Conservation (phyloP, 2,888 invertebrate genomes). For the Heliconius erato region DNA sequence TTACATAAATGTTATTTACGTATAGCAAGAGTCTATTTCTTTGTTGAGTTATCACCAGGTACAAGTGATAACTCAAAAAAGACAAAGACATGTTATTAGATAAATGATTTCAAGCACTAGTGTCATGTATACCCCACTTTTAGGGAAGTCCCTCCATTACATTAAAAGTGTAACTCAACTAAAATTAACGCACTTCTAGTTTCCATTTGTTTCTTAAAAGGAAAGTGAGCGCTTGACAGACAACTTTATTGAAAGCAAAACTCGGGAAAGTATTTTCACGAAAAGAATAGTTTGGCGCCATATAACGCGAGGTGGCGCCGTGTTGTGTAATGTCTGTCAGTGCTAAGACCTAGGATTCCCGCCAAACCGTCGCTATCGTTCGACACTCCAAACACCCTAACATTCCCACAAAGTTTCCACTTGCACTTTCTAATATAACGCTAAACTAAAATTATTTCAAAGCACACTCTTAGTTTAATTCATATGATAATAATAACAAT, state of each 20-base stretch:
- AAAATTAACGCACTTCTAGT: neutral
- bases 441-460: neutral
- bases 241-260: constrained; percentile 42
- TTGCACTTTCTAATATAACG: constrained; percentile 12
- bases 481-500: constrained; percentile 7
- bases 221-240: constrained; percentile 19
- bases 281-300: constrained; percentile 58
- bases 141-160: neutral
- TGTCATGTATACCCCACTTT: neutral
- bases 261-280: constrained; percentile 52
- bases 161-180: neutral
- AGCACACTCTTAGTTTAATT: neutral
- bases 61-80: too few relatives aligned
- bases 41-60: neutral
- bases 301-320: constrained; percentile 61
- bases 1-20: constrained; percentile 39
- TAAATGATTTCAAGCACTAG: neutral
- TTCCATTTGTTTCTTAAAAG: constrained; percentile 7
- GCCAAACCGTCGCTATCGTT: constrained; percentile 22
- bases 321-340: constrained; percentile 61
- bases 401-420: constrained; percentile 1
- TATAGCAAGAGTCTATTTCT: neutral
- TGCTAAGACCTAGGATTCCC: constrained; percentile 53
- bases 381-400: constrained; percentile 12
- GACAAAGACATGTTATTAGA: neutral